Base-by-base conservation (phyloP, 2,113 vertebrate species). In the Pandion haliaetus region DNA sequence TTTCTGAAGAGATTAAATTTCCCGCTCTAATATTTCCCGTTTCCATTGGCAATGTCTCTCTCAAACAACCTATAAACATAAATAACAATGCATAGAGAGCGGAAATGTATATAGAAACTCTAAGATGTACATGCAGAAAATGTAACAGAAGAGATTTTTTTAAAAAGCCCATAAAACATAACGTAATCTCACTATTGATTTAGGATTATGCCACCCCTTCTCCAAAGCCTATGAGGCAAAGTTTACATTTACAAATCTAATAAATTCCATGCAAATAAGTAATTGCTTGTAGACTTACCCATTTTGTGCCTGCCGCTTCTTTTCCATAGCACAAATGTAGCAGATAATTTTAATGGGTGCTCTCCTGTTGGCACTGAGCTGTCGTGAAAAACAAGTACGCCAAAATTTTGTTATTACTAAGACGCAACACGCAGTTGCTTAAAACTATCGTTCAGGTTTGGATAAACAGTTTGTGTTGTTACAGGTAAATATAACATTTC, bases 1-100 rank as follows among this genome's bases (percentile, higher is more conserved):
- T 86, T 95, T 91, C 58, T 83, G 49, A 83, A 77, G 67, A 95
- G 62, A 88, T 72, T 77, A 42, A 72, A 77, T 83, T 92, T 95
- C 40, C 40, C 72, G 17, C 44, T 77, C 54, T 57, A 24, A 17
- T 83, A 69, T 80, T 86, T 80, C 42, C 31, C 70, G 19, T 52
- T 90, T 78, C 65, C 18, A 25, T 16, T 71, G 47, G 77, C 92
- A 88, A 69, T 42, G 17, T 55, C 52, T 86, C 55, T 21, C 57
- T 89, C 81, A 78, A 34, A 54, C 59, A 81, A n/a, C 47, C 23
- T 79, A 82, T 81, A 81, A 84, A 54, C 47, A 71, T 82, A 87
- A 95, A 93, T 62, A 81, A 80, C 55, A 47, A 14, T 40, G 63
- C 49, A n/a, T 13, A 94, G 52, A 54, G 58, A 29, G 63, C 93